These are phyloP conservation scores for Pimephales promelas DNA, from an alignment of 2,113 vertebrate species.

Conservation along the genomic window DNA sequence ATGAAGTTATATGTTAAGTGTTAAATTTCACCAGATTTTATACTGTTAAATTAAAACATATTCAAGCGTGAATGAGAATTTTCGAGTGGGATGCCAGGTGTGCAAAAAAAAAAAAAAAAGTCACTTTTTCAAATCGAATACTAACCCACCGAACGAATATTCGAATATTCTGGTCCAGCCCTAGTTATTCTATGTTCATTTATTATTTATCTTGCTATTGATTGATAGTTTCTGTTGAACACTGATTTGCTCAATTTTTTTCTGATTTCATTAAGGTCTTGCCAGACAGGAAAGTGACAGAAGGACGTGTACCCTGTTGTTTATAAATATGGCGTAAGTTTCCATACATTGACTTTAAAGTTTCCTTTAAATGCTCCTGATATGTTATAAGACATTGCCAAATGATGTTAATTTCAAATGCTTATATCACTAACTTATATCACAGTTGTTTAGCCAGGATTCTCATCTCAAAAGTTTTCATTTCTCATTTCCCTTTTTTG, in stretches of 20 bases:
- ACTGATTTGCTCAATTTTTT: too few species aligned
- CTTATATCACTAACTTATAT: background rate
- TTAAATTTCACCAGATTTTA: too few species aligned
- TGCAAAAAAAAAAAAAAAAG: too few species aligned
- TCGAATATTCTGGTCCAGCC: too few species aligned
- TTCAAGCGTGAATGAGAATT: too few species aligned
- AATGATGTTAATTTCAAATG: conserved; percentile 14
- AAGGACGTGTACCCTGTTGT: background rate
- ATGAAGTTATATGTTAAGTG: too few species aligned
- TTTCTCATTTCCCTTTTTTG: background rate
- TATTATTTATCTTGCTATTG: background rate
- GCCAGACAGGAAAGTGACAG: too few species aligned
- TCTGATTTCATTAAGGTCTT: too few species aligned
- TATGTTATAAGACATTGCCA: background rate
- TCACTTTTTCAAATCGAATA: too few species aligned
- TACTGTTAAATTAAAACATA: too few species aligned
- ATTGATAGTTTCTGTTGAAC: background rate
- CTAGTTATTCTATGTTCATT: background rate
- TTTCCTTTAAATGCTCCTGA: conserved; percentile 10
- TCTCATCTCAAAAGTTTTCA: background rate
- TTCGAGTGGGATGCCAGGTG: too few species aligned
- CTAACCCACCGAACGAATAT: too few species aligned
- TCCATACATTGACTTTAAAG: background rate
- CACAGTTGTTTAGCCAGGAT: background rate
- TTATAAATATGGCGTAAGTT: background rate